These are phyloP conservation scores for Eremobia ochroleuca DNA, from an alignment of 2,888 invertebrate species.

Conservation along the genomic window DNA sequence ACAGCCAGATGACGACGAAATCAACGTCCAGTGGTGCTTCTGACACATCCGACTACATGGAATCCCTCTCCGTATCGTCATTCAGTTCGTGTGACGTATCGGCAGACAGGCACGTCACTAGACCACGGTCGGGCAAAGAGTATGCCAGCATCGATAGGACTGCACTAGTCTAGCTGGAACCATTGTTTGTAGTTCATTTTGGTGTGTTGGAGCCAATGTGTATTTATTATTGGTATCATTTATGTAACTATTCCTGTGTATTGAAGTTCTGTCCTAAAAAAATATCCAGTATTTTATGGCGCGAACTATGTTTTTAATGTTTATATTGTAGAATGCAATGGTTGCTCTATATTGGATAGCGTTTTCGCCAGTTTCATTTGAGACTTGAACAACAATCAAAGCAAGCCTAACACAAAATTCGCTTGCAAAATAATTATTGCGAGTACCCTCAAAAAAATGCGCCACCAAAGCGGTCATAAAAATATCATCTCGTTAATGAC, in stretches of 20 bases:
- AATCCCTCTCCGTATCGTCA: constrained; percentile 93
- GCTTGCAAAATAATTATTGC: background rate
- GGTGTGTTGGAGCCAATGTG: constrained; percentile 11
- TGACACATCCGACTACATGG: constrained; percentile 94
- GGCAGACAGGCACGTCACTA: constrained; percentile 86
- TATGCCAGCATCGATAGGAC: constrained; percentile 86
- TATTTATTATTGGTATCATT: constrained; percentile 21
- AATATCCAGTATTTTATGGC: background rate
- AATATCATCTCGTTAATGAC: constrained; percentile 60
- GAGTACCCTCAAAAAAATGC: constrained; percentile 30
- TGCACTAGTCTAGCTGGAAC: constrained; percentile 73
- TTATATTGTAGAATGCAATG: background rate
- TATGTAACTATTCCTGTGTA: background rate
- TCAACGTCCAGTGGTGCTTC: constrained; percentile 93
- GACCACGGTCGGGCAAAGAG: constrained; percentile 87
- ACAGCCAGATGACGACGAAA: constrained; percentile 91
- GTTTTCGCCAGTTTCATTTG: background rate
- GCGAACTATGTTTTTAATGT: background rate
- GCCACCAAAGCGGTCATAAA: constrained; percentile 48
- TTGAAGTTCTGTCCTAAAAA: background rate
- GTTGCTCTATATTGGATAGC: background rate
- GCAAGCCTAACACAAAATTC: background rate
- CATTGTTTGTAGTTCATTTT: constrained; percentile 32
- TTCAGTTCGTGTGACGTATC: constrained; percentile 92
- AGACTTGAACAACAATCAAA: constrained; percentile 3